Base-by-base conservation (phyloP, 2,797 vertebrate species). In the Astyanax mexicanus region DNA sequence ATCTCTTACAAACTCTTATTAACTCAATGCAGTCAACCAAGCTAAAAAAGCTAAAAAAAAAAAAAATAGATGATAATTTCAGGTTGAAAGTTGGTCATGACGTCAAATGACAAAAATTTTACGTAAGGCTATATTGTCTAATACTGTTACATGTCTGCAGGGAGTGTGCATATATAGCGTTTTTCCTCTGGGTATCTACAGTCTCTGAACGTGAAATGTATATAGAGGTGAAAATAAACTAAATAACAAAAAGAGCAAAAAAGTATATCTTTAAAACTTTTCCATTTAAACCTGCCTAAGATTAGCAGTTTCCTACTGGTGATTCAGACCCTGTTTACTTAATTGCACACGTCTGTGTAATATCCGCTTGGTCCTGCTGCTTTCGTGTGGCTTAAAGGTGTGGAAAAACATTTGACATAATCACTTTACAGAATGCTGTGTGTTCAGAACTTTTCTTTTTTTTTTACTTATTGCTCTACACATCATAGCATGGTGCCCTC, bases 291-390 rank as follows among this genome's bases (percentile, higher is more conserved):
- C 64, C 55, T 71, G 21, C 35, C 10, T 38, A 51, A 17, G 27
- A 57, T 32, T 23, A 32, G 23, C 32, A 51, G 38, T 58, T 76
- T 72, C 65, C 64, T 76, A 70, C 27, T 42, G 42, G 35, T 72
- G 38, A 62, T 79, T 57, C 35, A 68, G 55, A 1, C 37, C 29
- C 27, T 25, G 64, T 72, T 71, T 68, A 25, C 52, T 72, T 74
- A 75, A 75, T 70, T 40, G 66, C 32, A 68, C 45, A 12, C 6
- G 35, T 72, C 42, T 79, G 60, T 81, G 77, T 72, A 71, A 65
- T 72, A 62, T 64, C 76, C 65, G 64, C 38, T n/a, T 76, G 60
- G 11, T 73, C 57, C 57, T 67, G 51, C 10, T 44, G 8, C n/a
- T n/a, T 42, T 9, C 8, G 40, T 37, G n/a, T 23, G 29, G 47